These are phyloP conservation scores for Teleogryllus occipitalis DNA, from an alignment of 1,140 invertebrate genomes.

Conservation along the genomic window DNA sequence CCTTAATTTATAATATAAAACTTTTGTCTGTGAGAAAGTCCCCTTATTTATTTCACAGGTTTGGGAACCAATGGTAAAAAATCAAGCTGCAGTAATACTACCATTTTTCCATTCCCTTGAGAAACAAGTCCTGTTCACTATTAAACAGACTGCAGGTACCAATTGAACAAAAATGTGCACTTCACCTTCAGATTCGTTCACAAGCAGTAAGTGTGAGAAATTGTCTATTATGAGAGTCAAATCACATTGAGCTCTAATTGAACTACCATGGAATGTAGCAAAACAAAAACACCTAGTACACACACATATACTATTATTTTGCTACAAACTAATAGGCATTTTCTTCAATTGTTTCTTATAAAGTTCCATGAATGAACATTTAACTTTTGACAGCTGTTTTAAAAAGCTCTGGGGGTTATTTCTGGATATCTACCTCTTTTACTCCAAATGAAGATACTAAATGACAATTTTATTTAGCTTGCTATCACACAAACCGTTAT, in stretches of 20 bases:
- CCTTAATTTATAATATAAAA: no score
- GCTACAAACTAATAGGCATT: constrained; percentile 4
- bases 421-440: not conserved
- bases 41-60: not conserved
- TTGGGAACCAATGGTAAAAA: not conserved
- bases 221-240: not conserved
- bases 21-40: no score
- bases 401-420: not conserved
- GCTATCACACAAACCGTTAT: not conserved
- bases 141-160: not conserved
- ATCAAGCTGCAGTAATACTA: not conserved
- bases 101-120: not conserved
- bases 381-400: not conserved
- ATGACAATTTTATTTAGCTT: not conserved
- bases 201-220: not conserved
- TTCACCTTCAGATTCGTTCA: not conserved
- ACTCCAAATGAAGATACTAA: not conserved
- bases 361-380: not conserved
- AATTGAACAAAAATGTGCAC: not conserved
- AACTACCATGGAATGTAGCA: not conserved
- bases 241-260: not conserved
- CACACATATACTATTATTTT: not conserved
- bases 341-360: not conserved
- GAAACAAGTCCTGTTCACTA: not conserved
- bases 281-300: constrained; percentile 1